phyloP scores from a whole-genome alignment of 1,140 invertebrate species.

The Drosophila takahashii region DNA sequence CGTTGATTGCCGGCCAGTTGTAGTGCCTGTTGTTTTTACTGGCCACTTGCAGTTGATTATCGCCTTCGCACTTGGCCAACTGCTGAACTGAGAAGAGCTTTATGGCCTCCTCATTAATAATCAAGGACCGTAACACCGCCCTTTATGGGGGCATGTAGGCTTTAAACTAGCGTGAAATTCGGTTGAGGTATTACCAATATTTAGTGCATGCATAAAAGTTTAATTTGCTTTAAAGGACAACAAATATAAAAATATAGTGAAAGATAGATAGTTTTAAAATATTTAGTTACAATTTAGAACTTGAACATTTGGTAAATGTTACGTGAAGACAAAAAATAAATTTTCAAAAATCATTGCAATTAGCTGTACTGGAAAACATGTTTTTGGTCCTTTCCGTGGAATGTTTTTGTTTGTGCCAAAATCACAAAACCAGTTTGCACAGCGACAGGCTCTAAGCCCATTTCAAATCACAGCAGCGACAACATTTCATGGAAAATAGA shows the following conservation, averaged over 20 bases:
- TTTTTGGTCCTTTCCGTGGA: background rate
- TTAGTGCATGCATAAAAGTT: no score
- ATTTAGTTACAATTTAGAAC: no score
- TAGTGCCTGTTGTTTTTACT: slow-evolving; percentile 19
- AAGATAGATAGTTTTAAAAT: no score
- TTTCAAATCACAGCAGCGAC: slow-evolving; percentile 39
- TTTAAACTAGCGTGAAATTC: slow-evolving; percentile 1
- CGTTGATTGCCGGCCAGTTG: slow-evolving; percentile 52
- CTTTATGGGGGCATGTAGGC: slow-evolving; percentile 8
- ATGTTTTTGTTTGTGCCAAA: slow-evolving; percentile 18
- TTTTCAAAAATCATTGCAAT: background rate
- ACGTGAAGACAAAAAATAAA: no score
- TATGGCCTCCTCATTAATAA: slow-evolving; percentile 34
- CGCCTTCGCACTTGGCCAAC: slow-evolving; percentile 20
- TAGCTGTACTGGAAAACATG: background rate
- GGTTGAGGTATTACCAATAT: no score
- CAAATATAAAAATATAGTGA: no score
- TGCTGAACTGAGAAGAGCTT: slow-evolving; percentile 4
- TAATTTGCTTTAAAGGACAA: no score
- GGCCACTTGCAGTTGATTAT: slow-evolving; percentile 59
- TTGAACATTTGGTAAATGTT: no score
- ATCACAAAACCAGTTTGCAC: slow-evolving; percentile 17
- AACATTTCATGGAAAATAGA: slow-evolving; percentile 26
- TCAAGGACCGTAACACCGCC: background rate
- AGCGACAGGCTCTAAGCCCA: slow-evolving; percentile 26